A percentile compares a stretch with the other conserved stretches of the same genome.
Conservation (phyloP, 2,113 vertebrate species). For the Gila orcuttii region DNA sequence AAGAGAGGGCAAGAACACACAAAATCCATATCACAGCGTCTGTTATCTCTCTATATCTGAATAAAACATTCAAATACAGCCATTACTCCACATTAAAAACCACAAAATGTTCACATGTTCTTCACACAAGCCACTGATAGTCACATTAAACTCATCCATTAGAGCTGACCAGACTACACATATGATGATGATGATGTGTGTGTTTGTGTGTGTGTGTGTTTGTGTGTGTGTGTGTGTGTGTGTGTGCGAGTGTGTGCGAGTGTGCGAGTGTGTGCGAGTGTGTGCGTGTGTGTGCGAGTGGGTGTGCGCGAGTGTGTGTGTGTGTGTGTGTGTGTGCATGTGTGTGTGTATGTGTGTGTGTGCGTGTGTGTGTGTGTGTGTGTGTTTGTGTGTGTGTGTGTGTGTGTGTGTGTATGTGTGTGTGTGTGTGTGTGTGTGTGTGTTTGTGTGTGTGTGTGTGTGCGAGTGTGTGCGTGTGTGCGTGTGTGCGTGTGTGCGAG, state of each 20-base stretch:
- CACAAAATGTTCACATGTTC: constrained; percentile 81
- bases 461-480: not conserved
- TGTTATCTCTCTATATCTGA: constrained; percentile 80
- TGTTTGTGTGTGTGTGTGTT: not conserved
- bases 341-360: not conserved
- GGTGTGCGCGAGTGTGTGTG: not conserved
- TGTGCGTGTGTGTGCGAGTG: constrained; percentile 24
- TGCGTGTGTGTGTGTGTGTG: constrained; percentile 1
- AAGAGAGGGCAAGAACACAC: constrained; percentile 72
- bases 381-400: not conserved
- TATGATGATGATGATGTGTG: constrained; percentile 43
- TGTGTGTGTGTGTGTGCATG: not conserved
- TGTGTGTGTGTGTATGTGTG: not conserved
- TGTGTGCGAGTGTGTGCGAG: not conserved
- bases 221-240: not conserved
- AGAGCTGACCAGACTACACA: constrained; percentile 61
- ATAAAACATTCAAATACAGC: constrained; percentile 86
- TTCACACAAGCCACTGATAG: constrained; percentile 74
- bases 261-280: constrained; percentile 6
- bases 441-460: not conserved
- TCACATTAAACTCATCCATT: constrained; percentile 83
- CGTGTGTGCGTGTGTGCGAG: constrained; percentile 9
- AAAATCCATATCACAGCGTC: constrained; percentile 81
- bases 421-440: constrained; percentile 1
- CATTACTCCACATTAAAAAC: constrained; percentile 86